These are phyloP conservation scores for Xenops minutus DNA, from an alignment of 2,797 vertebrate genomes.

Conservation along the genomic window DNA sequence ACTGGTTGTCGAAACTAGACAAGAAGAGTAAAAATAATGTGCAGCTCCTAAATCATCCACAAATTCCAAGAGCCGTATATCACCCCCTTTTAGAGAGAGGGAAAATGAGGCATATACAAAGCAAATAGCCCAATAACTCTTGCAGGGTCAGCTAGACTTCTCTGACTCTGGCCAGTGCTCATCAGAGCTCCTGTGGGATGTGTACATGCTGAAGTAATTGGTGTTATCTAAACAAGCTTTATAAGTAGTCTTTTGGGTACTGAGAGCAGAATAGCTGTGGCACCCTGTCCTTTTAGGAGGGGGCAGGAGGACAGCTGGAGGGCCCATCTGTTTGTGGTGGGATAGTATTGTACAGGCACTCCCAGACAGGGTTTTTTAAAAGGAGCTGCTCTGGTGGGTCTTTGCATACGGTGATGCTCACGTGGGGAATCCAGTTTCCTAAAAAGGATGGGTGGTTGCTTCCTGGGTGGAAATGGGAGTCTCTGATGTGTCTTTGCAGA, in stretches of 20 bases:
- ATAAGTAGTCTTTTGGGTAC: not conserved
- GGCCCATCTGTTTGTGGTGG: fast-evolving
- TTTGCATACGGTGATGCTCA: not conserved
- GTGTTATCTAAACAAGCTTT: not conserved
- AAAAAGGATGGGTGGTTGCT: not conserved
- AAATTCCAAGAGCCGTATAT: not conserved
- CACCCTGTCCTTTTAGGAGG: not conserved
- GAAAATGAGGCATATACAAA: conserved; percentile 13
- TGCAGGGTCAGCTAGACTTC: too few relatives aligned
- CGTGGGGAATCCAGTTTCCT: not conserved
- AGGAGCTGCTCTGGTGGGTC: fast-evolving
- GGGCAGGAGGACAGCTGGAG: not conserved
- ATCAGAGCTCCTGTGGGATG: not conserved
- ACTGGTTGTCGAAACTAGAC: not conserved
- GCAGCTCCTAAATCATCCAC: not conserved
- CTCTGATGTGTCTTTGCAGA: not conserved
- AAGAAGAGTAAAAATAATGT: not conserved
- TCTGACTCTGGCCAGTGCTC: not conserved
- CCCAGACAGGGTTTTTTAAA: not conserved
- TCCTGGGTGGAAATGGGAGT: not conserved
- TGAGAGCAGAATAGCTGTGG: not conserved
- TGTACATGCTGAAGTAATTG: not conserved
- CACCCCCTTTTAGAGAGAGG: not conserved
- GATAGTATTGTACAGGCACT: not conserved
- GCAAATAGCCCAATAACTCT: not conserved